A percentile compares a stretch with the other conserved stretches of the same genome.
Evolutionary conservation across 2,113 vertebrate genomes (phyloP).

Genomic region (Balaeniceps rex): DNA sequence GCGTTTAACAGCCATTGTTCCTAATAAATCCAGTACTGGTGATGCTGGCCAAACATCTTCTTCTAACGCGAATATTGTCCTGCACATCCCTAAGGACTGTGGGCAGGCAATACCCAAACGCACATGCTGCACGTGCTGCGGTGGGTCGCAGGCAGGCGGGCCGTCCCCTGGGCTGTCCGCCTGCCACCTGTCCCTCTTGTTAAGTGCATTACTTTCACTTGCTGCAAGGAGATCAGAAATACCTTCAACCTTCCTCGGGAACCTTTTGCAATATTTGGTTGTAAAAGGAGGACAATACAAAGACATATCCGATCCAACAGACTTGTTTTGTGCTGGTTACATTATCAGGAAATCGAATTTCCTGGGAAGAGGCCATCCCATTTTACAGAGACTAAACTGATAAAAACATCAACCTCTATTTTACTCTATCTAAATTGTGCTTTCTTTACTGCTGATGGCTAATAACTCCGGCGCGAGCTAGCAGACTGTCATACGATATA

Average conservation of each 20-base stretch:
- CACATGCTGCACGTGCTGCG: rapidly evolving
- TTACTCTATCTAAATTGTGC: not conserved
- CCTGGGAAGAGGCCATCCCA: not conserved
- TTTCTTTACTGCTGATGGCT: not conserved
- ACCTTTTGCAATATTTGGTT: not conserved
- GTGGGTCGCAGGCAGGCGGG: not conserved
- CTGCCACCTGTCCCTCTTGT: not conserved
- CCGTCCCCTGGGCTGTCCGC: not conserved
- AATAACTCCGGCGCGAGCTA: not conserved
- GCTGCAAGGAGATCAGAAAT: not conserved
- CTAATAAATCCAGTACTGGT: not conserved
- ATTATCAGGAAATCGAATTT: not conserved
- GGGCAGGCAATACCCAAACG: not conserved
- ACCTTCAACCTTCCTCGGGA: not conserved
- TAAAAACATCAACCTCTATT: not conserved
- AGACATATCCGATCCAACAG: not conserved
- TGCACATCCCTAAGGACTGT: not conserved
- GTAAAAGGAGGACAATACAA: not conserved
- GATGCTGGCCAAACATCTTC: not conserved
- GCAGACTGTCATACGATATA: not conserved
- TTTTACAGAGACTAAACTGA: not conserved
- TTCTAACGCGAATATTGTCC: not conserved
- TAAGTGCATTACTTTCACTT: not conserved
- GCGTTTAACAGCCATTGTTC: not conserved
- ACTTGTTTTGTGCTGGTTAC: not conserved